Percentiles rank a stretch among this genome's conserved stretches.
Conservation (phyloP, 1,140 invertebrate genomes). For the Danaus melanippus region DNA sequence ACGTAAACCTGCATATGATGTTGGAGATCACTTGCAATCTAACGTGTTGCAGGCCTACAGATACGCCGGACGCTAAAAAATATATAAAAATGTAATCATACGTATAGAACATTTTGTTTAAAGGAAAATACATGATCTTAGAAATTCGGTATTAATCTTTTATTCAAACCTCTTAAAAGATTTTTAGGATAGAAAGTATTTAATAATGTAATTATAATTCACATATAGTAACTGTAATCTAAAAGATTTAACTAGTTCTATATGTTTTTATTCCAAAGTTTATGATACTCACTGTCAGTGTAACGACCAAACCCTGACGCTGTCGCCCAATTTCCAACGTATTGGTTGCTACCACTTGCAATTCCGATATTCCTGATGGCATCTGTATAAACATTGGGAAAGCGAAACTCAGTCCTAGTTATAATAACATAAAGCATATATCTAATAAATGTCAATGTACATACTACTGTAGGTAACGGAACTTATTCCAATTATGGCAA, state of each 20-base stretch:
- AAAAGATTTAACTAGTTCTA: no score
- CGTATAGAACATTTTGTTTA: no score
- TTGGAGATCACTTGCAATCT: constrained; percentile 13
- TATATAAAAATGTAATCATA: not conserved
- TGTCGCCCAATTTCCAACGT: constrained; percentile 2
- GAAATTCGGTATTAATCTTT: no score
- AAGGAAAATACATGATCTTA: no score
- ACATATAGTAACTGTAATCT: no score
- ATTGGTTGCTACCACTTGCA: constrained; percentile 10
- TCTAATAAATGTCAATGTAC: not conserved
- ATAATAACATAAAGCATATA: no score
- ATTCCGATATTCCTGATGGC: constrained; percentile 5
- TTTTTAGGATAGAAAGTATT: no score
- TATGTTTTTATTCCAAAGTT: no score
- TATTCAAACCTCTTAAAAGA: no score
- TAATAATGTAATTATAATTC: no score
- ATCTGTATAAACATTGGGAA: not conserved
- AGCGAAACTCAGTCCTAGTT: no score
- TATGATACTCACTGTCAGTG: constrained; percentile 7
- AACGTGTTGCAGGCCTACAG: constrained; percentile 8
- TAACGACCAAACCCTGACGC: constrained; percentile 10
- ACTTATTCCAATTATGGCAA: not conserved
- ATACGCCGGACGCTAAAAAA: not conserved
- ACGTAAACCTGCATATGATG: constrained; percentile 2
- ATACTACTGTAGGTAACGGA: not conserved